Base-by-base conservation (phyloP, 1,140 invertebrate species). In the Aradophagus sp. region DNA sequence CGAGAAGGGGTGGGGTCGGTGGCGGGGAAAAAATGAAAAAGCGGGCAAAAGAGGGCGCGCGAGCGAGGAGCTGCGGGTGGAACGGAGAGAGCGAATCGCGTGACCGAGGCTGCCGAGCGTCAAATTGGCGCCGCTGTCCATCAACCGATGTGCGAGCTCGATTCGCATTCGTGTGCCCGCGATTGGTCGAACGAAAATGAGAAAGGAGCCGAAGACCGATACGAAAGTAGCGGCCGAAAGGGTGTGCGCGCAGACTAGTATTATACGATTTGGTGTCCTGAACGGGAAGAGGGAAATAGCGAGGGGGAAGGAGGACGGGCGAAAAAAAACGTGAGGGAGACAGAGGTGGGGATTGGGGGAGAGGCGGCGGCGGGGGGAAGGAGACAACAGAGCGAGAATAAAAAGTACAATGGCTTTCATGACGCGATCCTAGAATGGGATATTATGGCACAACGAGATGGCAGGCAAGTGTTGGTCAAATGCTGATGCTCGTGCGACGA, bases 121-220 rank as follows among this genome's bases (percentile, higher is more conserved):
- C 83, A 84, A 84, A 84, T 85, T 83, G 84, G 83, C 83, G 84
- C 84, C 83, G 83, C 82, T 84, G 83, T 84, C 82, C 83, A 85
- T 85, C 84, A 84, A 79, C 74, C 75, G 80, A 76, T 78, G 80
- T 76, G 77, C 61, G 67, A 66, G 56, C 55, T 20, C 48, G 67
- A 67, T 70, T 58, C 62, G 58, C 39, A 58, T 67, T 31, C 47
- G 59, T 62, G 53, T 71, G 63, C 59, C 44, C 59, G 65, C 41
- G 48, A 69, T 74, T 66, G 63, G 41, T 44, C 32, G 62, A 56
- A 72, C 45, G 73, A 73, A 75, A 71, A 68, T 70, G 76, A 74
- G 78, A 72, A 72, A 34, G 48, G 48, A 70, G 47, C 41, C 55
- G 52, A 41, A 58, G 52, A 16, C 35, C 58, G 56, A 62, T 62